Base-by-base conservation (phyloP, 2,113 vertebrate genomes). In the Prolemur simus region DNA sequence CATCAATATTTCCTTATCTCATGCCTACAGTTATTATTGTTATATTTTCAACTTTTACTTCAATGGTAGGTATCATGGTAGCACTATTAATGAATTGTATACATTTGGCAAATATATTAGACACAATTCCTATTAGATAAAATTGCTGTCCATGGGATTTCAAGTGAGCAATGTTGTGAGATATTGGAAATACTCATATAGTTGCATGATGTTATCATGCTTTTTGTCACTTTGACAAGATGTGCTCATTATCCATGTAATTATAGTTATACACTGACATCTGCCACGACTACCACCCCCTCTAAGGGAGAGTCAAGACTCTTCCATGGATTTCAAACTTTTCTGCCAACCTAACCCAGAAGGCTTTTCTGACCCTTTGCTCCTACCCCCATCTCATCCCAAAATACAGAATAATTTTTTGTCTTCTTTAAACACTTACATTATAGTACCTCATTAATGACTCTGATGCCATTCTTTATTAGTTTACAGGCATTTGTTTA, bases 1-100 rank as follows among this genome's bases (percentile, higher is more conserved):
- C 96, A 96, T 97, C 88, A 96, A 95, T 92, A 95, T 96, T 98
- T 98, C 97, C 98, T 98, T 97, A 98, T 98, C 97, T 97, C 92
- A 63, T 96, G 69, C 90, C 98, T 97, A 96, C 94, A 97, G 98
- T 97, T 98, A 95, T 98, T 95, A 96, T 76, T 97, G 89, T 98
- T 47, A 64, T 63, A 15, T 69, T 45, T 69, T n/a, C 3, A n/a
- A 42, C 5, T 63, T 80, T 42, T 60, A 42, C 25, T 60, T 92
- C 14, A 37, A 4, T 64, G 20, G 52, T 68, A 32, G 18, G 11
- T 90, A n/a, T 81, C 20, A 64, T 23, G 34, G 10, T 66, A 81
- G 9, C 25, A 54, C 20, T 45, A n/a, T 47, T 64, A 80, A 63
- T 76, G 56, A 80, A 42, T 52, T 74, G 10, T 68, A 8, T 52